Conservation (phyloP, 1,140 invertebrate species). For the Anoplolepis gracilipes region DNA sequence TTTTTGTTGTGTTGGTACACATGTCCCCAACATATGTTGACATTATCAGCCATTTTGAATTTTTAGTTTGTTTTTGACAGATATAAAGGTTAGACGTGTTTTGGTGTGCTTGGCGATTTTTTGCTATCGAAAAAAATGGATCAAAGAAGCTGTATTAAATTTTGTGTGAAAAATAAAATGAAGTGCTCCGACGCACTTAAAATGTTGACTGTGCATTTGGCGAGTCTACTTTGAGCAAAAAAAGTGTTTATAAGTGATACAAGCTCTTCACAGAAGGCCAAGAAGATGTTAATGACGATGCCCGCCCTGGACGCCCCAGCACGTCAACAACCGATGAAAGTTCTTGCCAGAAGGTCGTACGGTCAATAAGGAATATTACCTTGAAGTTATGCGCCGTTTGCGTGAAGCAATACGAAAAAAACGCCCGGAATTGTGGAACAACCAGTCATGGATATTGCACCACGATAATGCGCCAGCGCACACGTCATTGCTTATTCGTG, state of each 20-base stretch:
- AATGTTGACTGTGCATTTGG: neutral
- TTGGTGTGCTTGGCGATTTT: no score
- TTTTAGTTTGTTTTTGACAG: no score
- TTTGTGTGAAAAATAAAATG: neutral
- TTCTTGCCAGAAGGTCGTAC: neutral
- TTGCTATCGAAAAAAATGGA: no score
- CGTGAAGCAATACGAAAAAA: neutral
- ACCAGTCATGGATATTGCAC: neutral
- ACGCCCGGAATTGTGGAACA: neutral
- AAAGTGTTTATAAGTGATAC: no score
- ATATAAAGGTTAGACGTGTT: no score
- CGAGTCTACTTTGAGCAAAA: no score
- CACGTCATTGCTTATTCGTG: neutral
- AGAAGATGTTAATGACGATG: neutral
- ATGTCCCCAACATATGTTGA: no score
- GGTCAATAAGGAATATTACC: neutral
- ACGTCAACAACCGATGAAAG: neutral
- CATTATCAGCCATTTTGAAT: no score
- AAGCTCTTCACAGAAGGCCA: neutral
- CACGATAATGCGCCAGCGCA: neutral
- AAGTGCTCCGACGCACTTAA: neutral
- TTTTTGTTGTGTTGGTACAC: no score
- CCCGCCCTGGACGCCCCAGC: neutral
- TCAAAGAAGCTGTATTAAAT: no score
- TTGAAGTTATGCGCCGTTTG: neutral